A percentile compares a stretch with the other conserved stretches of the same genome.
Conservation (phyloP, 35 echinoderm and acorn worm genomes). For the Stichopus chloronotus region DNA sequence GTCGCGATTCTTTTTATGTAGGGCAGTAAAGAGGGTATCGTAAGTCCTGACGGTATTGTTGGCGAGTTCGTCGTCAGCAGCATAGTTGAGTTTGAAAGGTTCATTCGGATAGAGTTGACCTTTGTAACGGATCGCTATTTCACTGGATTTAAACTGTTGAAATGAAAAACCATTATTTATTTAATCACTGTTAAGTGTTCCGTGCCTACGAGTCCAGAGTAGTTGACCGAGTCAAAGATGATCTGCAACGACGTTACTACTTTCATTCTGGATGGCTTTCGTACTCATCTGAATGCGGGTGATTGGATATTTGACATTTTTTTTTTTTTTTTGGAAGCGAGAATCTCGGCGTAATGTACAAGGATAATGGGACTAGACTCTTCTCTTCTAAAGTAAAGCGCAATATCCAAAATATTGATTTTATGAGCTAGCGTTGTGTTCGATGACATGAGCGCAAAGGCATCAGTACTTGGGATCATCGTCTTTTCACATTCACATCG, state of each 20-base stretch:
- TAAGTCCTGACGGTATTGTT: no score
- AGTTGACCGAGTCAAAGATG: conserved; percentile 45
- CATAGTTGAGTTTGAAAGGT: no score
- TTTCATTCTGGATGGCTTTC: not conserved
- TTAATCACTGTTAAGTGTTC: conserved; percentile 52
- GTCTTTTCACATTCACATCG: no score
- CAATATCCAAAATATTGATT: conserved; percentile 14
- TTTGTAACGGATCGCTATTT: no score
- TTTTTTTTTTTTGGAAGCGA: not conserved
- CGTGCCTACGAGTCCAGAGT: conserved; percentile 38
- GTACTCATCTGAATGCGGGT: not conserved
- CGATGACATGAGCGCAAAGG: no score
- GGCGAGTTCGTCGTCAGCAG: no score
- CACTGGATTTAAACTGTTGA: not conserved
- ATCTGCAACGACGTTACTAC: not conserved
- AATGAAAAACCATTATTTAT: conserved; percentile 59
- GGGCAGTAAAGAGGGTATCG: no score
- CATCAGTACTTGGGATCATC: no score
- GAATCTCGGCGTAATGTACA: not conserved
- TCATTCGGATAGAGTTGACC: no score
- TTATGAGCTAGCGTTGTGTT: not conserved
- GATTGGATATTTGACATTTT: conserved; percentile 8
- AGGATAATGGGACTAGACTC: not conserved
- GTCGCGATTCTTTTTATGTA: no score
- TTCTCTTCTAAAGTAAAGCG: conserved; percentile 13